phyloP scores from a whole-genome alignment of 2,888 invertebrate species.

The Caradrina kadenii region DNA sequence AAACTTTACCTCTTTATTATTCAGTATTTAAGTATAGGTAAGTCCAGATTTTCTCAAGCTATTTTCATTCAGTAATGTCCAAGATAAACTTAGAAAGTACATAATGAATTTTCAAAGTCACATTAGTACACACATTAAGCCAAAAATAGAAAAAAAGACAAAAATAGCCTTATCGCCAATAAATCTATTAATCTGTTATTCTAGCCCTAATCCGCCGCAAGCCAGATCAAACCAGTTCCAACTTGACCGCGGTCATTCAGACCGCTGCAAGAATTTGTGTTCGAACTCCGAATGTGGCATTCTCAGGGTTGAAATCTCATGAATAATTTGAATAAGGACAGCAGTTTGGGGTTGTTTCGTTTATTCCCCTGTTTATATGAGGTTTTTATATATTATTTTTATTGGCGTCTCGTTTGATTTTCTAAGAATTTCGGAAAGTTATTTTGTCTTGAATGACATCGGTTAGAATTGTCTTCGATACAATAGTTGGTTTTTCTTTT shows the following conservation, averaged over 20 bases:
- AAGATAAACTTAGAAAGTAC: too few species aligned
- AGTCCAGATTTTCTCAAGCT: too few species aligned
- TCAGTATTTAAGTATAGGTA: too few species aligned
- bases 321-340: conserved; percentile 65
- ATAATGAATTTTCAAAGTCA: too few species aligned
- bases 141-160: not conserved
- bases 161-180: conserved; percentile 17
- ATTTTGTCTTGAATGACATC: conserved; percentile 7
- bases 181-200: conserved; percentile 43
- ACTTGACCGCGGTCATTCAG: conserved; percentile 46
- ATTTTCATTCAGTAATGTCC: too few species aligned
- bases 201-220: conserved; percentile 49
- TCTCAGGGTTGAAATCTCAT: conserved; percentile 60
- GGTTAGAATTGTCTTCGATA: not conserved
- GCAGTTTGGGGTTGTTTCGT: conserved; percentile 49
- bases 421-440: conserved; percentile 24
- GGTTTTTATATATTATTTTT: conserved; percentile 28
- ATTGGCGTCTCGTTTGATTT: conserved; percentile 15
- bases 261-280: conserved; percentile 51
- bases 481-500: not conserved
- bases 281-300: conserved; percentile 40
- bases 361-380: conserved; percentile 30
- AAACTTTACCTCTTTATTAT: too few species aligned
- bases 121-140: not conserved
- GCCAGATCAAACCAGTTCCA: conserved; percentile 34